Evolutionary conservation across 2,888 invertebrate genomes (phyloP).

Genomic region (Pediacus dermestoides): DNA sequence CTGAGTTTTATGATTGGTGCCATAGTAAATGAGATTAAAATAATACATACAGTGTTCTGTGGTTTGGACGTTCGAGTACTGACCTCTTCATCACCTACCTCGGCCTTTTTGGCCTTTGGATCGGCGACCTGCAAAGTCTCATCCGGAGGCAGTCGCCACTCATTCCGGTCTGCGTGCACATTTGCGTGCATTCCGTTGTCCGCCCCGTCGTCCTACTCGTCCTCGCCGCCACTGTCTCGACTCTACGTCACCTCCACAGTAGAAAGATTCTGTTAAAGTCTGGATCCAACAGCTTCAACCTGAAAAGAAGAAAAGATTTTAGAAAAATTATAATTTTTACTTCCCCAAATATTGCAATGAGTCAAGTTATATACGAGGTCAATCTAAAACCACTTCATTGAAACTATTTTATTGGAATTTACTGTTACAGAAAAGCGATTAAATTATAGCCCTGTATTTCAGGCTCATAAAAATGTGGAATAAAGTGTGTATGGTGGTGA

Average conservation of each 20-base stretch:
- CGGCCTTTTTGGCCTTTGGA: constrained; percentile 74
- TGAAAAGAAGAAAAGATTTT: constrained; percentile 17
- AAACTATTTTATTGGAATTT: no score
- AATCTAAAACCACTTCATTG: no score
- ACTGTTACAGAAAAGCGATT: no score
- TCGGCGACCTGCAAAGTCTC: constrained; percentile 89
- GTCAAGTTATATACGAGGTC: no score
- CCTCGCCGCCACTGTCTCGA: constrained; percentile 44
- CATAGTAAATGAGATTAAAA: no score
- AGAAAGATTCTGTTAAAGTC: constrained; percentile 14
- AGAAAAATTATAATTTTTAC: no score
- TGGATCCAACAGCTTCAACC: constrained; percentile 19
- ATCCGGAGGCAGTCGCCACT: constrained; percentile 89
- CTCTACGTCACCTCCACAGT: constrained; percentile 22
- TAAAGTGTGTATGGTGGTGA: no score
- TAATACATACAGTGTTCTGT: constrained; percentile 3
- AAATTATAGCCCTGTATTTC: no score
- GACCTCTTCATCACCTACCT: constrained; percentile 64
- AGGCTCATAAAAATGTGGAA: no score
- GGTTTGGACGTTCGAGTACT: constrained; percentile 38
- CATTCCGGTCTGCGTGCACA: constrained; percentile 83
- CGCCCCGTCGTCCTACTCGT: constrained; percentile 59
- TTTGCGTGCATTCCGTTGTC: constrained; percentile 81
- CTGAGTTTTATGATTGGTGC: no score
- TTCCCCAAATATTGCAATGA: no score